Conservation (phyloP, 2,113 vertebrate species). For the Dendrocopos noguchii region DNA sequence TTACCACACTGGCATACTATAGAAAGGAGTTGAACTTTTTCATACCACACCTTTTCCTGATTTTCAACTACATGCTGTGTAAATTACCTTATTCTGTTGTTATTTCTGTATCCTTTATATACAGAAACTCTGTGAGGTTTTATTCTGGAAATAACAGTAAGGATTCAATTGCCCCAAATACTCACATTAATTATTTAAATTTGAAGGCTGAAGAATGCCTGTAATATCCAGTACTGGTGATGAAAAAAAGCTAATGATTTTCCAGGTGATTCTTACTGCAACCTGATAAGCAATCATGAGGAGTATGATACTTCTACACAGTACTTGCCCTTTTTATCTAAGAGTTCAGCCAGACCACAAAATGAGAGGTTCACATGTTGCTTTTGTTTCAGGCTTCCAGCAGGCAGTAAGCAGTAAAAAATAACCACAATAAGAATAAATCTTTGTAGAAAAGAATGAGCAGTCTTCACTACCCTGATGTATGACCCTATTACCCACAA, state of each 20-base stretch:
- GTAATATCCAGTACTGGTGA: not conserved
- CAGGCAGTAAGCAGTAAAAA: not conserved
- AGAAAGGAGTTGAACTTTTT: not conserved
- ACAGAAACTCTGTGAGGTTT: not conserved
- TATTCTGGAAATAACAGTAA: not conserved
- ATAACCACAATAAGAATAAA: not conserved
- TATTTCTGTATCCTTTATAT: not conserved
- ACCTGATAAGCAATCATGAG: not conserved
- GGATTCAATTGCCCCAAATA: not conserved
- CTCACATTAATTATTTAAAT: not conserved
- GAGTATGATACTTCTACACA: not conserved
- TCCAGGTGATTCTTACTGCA: not conserved
- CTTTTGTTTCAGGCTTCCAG: conserved; percentile 35
- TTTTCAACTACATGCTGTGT: not conserved
- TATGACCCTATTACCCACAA: not conserved
- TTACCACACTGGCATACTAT: not conserved
- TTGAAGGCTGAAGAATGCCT: rapidly evolving
- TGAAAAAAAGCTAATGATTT: not conserved
- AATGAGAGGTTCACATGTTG: not conserved
- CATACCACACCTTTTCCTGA: not conserved
- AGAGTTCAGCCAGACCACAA: conserved; percentile 35
- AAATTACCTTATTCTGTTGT: not conserved
- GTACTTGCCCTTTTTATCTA: not conserved
- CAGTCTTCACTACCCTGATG: not conserved
- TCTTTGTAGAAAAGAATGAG: not conserved